These are phyloP conservation scores for Dromas ardeola DNA, from an alignment of 2,113 vertebrate genomes.

Conservation along the genomic window DNA sequence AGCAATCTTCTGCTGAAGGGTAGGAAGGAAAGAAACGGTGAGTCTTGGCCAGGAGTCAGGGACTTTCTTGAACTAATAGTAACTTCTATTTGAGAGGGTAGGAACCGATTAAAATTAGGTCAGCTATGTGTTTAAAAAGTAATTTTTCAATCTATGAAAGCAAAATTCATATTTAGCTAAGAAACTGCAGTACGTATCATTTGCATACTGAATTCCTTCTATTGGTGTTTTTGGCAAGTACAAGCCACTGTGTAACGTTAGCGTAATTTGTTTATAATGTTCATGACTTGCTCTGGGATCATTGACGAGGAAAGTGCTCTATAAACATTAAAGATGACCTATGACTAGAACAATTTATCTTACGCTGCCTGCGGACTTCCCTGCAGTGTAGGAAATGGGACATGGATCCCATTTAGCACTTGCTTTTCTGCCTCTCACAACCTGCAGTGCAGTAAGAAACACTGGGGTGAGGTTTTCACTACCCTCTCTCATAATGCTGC, in stretches of 20 bases:
- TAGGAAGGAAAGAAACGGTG: not conserved
- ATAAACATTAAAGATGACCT: slow-evolving; percentile 24
- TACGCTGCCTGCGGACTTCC: not conserved
- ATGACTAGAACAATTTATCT: not conserved
- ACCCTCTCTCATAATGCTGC: not conserved
- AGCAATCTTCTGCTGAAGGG: not conserved
- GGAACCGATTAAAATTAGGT: not conserved
- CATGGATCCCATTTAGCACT: not conserved
- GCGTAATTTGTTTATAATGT: not conserved
- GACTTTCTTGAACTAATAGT: not conserved
- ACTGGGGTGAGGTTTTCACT: not conserved
- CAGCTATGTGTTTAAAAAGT: not conserved
- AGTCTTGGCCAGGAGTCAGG: not conserved
- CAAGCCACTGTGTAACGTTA: not conserved
- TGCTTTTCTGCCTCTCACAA: not conserved
- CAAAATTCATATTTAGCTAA: not conserved
- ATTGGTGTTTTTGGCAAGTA: not conserved
- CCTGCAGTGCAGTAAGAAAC: not conserved
- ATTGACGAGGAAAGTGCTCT: not conserved
- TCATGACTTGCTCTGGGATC: slow-evolving; percentile 4
- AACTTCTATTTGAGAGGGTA: not conserved
- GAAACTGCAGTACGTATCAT: not conserved
- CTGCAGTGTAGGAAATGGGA: not conserved
- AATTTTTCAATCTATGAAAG: not conserved
- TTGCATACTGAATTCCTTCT: not conserved